Conservation (phyloP, 2,888 invertebrate genomes). For the Exephanes ischioxanthus region DNA sequence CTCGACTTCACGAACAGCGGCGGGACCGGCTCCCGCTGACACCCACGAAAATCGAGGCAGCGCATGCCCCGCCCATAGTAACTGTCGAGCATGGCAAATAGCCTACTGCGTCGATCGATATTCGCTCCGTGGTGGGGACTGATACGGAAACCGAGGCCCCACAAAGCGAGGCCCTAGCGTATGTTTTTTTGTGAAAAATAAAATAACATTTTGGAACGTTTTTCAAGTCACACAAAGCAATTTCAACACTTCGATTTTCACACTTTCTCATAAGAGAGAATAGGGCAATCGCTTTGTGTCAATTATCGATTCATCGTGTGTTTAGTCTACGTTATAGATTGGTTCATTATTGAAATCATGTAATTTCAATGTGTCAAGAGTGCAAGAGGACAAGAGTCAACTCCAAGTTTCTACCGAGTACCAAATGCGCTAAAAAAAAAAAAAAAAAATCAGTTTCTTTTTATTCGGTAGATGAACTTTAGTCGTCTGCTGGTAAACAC, state of each 20-base stretch:
- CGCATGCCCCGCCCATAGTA: too few relatives aligned
- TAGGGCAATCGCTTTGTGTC: background rate
- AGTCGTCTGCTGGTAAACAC: background rate
- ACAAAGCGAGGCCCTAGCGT: too few relatives aligned
- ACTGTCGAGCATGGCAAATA: too few relatives aligned
- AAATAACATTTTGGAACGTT: too few relatives aligned
- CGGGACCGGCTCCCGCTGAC: too few relatives aligned
- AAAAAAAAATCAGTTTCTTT: background rate
- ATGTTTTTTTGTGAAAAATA: too few relatives aligned
- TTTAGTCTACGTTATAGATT: slow-evolving; percentile 33
- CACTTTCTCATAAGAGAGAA: background rate
- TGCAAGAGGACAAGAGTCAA: slow-evolving; percentile 28
- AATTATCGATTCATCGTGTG: background rate
- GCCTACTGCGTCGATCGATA: too few relatives aligned
- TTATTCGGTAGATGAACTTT: background rate
- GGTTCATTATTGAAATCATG: background rate
- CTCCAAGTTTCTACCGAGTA: background rate
- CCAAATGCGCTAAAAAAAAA: background rate
- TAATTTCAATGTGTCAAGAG: slow-evolving; percentile 20
- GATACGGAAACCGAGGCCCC: too few relatives aligned
- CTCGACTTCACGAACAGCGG: too few relatives aligned
- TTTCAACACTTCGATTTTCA: background rate
- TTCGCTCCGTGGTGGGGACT: too few relatives aligned
- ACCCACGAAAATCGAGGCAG: too few relatives aligned
- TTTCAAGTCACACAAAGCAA: too few relatives aligned